phyloP scores from a whole-genome alignment of 2,113 vertebrate species.

The Hymenochirus boettgeri region DNA sequence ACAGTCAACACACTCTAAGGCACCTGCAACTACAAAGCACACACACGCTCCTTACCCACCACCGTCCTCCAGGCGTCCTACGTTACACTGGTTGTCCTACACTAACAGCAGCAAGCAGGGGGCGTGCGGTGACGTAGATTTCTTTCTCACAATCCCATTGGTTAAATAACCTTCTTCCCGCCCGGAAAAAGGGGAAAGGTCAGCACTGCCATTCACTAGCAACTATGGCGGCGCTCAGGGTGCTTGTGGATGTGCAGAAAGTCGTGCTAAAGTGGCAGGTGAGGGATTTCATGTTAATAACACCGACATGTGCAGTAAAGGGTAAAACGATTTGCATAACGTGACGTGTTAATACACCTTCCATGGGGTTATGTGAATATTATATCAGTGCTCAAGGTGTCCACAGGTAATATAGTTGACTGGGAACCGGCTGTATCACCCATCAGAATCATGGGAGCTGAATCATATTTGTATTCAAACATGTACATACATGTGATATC shows the following conservation, averaged over 20 bases:
- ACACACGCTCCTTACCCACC: too few relatives aligned
- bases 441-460: too few relatives aligned
- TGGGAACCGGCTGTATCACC: too few relatives aligned
- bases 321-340: background rate
- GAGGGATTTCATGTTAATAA: conserved; percentile 43
- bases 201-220: conserved; percentile 1
- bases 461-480: too few relatives aligned
- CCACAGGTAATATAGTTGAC: too few relatives aligned
- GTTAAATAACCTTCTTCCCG: background rate
- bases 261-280: conserved; percentile 61
- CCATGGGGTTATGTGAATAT: too few relatives aligned
- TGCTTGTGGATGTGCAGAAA: conserved; percentile 46
- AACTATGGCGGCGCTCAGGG: conserved; percentile 62
- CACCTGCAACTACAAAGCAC: too few relatives aligned
- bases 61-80: background rate
- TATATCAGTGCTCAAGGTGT: too few relatives aligned
- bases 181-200: conserved; percentile 37
- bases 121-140: background rate
- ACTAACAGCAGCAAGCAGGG: background rate
- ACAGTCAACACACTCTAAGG: too few relatives aligned
- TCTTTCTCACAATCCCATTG: background rate
- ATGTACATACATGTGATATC: too few relatives aligned
- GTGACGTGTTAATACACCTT: background rate
- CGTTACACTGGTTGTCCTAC: background rate
- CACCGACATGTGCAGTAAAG: conserved; percentile 3